Evolutionary conservation across 2,797 vertebrate species (phyloP), one percentile per base, ranked within the genome.

Genomic region (Dallia pectoralis): DNA sequence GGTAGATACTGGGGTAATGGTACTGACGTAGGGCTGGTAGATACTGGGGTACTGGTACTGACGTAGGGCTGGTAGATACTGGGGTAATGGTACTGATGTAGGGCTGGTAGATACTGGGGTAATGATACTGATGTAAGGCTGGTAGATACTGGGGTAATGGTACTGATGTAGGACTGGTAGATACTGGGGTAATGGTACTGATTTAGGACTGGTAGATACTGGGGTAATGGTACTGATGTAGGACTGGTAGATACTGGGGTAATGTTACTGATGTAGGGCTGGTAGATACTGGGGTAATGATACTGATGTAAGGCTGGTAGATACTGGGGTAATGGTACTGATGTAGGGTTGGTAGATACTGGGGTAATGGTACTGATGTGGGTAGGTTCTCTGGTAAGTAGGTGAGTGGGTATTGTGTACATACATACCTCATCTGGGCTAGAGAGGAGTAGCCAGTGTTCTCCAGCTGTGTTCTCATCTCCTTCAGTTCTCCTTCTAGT

Each of bases 391-490:
- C 4, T 40, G 33, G 56, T 36, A 71, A n/a, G 25, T 30, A 47
- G 30, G 25, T 36, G 40, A 33, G 5, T 11, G 33, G 16, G 67
- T 8, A 27, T 48, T 2, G 18, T 14, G 16, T 16, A 22, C 15
- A 69, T 5, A 30, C 16, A 32, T 89, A 96, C 97, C 96, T 98
- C 91, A 95, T 93, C 59, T 96, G 93, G 79, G 93, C 91, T 72
- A 96, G 80, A 0, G 95, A 94, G 72, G 87, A 88, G 85, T 91
- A 95, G 63, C 94, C 95, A 0, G 93, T 92, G 83, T 90, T 92
- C 75, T 94, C 92, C 73, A 96, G 90, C 75, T 96, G 94, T 1
- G 82, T 86, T 84, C 90, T 93, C 74, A 94, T 88, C 72, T 95
- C 92, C 51, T 85, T 84, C 29, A 94, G 90, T 77, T 96, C 92